Conservation (phyloP, 2,888 invertebrate species). For the Drosophila quasianomalipes region DNA sequence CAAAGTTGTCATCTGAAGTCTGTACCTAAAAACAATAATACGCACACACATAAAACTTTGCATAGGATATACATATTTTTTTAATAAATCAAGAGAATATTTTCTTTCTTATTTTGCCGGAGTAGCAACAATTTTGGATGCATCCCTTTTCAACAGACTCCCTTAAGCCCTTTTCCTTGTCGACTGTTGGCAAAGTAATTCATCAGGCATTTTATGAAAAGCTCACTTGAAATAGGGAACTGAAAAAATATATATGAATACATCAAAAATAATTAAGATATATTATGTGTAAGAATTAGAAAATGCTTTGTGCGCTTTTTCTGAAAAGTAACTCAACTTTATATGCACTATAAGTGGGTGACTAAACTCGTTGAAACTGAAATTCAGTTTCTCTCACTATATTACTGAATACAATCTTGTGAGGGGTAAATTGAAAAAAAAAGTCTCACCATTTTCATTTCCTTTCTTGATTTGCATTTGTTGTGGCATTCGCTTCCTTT, state of each 20-base stretch:
- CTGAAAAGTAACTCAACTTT: background rate
- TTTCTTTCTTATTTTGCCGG: slow-evolving; percentile 9
- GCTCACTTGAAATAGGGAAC: background rate
- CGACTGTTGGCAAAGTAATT: slow-evolving; percentile 56
- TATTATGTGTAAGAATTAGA: slow-evolving; percentile 25
- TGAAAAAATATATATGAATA: background rate
- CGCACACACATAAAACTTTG: slow-evolving; percentile 41
- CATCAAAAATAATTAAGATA: slow-evolving; percentile 11
- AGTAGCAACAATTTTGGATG: slow-evolving; percentile 22
- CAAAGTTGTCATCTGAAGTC: slow-evolving; percentile 71
- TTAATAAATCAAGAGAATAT: slow-evolving; percentile 65
- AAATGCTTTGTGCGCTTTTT: slow-evolving; percentile 17
- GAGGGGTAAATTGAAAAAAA: background rate
- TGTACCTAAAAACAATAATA: slow-evolving; percentile 71
- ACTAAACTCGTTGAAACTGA: background rate
- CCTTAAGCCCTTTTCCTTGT: slow-evolving; percentile 30
- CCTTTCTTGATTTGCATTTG: slow-evolving; percentile 7
- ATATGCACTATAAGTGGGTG: background rate
- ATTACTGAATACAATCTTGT: background rate
- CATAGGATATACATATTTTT: slow-evolving; percentile 7
- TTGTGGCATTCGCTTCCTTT: slow-evolving; percentile 13
- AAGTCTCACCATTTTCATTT: background rate
- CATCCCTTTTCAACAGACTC: slow-evolving; percentile 51
- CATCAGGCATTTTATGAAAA: slow-evolving; percentile 56
- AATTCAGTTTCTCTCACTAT: background rate